Percentiles rank a stretch among this genome's conserved stretches.
phyloP scores from a whole-genome alignment of 2,113 vertebrate species.

The Electrona antarctica region DNA sequence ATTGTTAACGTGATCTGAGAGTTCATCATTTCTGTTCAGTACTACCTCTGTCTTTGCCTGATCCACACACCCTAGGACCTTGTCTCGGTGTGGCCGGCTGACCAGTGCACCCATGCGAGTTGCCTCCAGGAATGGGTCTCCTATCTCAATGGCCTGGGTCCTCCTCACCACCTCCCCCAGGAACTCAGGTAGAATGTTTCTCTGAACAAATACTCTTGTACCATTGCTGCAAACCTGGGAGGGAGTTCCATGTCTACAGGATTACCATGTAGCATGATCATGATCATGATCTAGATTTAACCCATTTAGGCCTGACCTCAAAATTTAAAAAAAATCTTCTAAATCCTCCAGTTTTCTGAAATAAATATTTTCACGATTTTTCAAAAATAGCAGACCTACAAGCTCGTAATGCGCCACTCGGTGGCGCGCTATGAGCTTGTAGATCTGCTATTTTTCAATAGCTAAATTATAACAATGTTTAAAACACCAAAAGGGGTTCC shows the following conservation, averaged over 20 bases:
- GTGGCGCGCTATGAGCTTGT: too few relatives aligned
- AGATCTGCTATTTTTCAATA: too few relatives aligned
- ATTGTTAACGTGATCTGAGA: background rate
- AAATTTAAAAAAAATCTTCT: too few relatives aligned
- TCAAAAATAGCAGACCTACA: too few relatives aligned
- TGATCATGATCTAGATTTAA: too few relatives aligned
- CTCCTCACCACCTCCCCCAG: constrained; percentile 88
- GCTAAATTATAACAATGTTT: too few relatives aligned
- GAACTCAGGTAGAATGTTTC: constrained; percentile 84
- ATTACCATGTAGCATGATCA: background rate
- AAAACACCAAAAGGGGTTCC: too few relatives aligned
- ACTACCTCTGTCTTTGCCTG: constrained; percentile 88
- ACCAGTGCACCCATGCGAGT: constrained; percentile 96
- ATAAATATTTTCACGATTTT: too few relatives aligned
- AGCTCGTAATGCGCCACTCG: too few relatives aligned
- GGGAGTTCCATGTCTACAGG: background rate
- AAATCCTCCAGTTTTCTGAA: too few relatives aligned
- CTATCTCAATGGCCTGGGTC: constrained; percentile 87
- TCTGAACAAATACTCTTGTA: constrained; percentile 93
- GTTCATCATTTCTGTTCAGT: background rate
- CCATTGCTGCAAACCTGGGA: constrained; percentile 95
- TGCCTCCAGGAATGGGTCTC: constrained; percentile 89
- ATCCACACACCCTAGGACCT: constrained; percentile 87
- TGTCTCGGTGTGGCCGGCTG: constrained; percentile 86
- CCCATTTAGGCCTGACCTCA: too few relatives aligned